Base-by-base conservation (phyloP, 2,797 vertebrate genomes). In the Macrochelys suwanniensis region DNA sequence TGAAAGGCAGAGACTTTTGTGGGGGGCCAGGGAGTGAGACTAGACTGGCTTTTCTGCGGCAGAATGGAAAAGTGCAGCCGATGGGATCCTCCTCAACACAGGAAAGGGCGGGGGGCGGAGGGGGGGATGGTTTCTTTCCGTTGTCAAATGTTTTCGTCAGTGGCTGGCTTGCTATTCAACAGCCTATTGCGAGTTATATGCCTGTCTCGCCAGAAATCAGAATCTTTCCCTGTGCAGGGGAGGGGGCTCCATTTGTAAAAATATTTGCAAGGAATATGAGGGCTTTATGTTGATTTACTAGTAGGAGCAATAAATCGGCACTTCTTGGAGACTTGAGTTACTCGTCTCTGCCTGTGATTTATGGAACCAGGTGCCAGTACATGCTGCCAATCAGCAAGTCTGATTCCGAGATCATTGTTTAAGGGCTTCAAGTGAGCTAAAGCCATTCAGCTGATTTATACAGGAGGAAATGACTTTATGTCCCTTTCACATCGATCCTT, bases 281-380 rank as follows among this genome's bases (percentile, higher is more conserved):
- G 90, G 77, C 93, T 96, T 91, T 89, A 50, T 95, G 95, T 89
- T 80, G 97, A 91, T 96, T 90, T 95, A 88, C 89, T 87, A 26
- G 2, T 74, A 12, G 50, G 12, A 82, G 85, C 87, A 0, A 1
- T 94, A 93, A 93, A 96, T 94, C 95, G 87, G 89, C 95, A 26
- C 84, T 59, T 86, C 80, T 95, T 82, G 47, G 56, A 33, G 84
- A 74, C 80, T 91, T 16, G 86, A 92, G 93, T 82, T 94, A 80
- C 21, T 2, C 80, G 49, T 33, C 91, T 89, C 82, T 0, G 47
- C 85, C 1, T 6, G 82, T 79, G 96, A 80, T 82, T 53, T 94
- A 83, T 57, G 87, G 88, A 89, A 74, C 79, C 96, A 96, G 88
- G 92, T 96, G 95, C 95, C 95, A 93, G 84, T 5, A 85, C 45